Base-by-base conservation (phyloP, 2,113 vertebrate species). In the Lutjanus erythropterus region DNA sequence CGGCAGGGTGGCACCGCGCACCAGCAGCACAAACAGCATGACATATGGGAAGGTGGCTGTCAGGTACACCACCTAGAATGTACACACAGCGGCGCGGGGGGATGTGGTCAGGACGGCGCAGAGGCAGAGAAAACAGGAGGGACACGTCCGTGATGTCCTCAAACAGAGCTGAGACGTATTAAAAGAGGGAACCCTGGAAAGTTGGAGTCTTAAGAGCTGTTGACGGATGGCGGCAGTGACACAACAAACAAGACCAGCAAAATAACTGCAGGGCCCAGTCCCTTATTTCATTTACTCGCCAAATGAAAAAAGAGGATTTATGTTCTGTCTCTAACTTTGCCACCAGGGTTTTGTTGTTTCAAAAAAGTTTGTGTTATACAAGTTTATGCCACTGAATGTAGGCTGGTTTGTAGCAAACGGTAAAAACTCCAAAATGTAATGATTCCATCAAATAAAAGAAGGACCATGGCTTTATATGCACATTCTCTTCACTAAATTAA, bases 11-110 rank as follows among this genome's bases (percentile, higher is more conserved):
- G 96, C 85, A 0, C 97, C 97, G 15, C 97, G 96, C 15, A 97
- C 75, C 86, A 99, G 92, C 41, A 99, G 94, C 72, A 97, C 89
- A 29, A 97, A 31, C 33, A 99, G 94, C 97, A 98, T 98, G 86
- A 95, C 39, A 0, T 99, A 99, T 0, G 97, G 97, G 72, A 99
- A 99, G 0, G 96, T 98, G 72, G 97, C 97, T 0, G 97, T 98
- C 91, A 99, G 95, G 74, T 98, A 99, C 73, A 99, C 97, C 0
- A 98, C 97, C 97, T 99, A 87, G 15, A 59, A 1, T 6, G 41
- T 60, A 82, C 78, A 82, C 78, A 86, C 44, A 76, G 9, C 3
- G 1, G 1, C 0, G 37, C 2, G 0, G 53, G 68, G 53, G 69
- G 71, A 71, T 71, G 73, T 83, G 75, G 83, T 87, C 21, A 53